Conservation (phyloP, 2,888 invertebrate species). For the Phyllotreta cruciferae region DNA sequence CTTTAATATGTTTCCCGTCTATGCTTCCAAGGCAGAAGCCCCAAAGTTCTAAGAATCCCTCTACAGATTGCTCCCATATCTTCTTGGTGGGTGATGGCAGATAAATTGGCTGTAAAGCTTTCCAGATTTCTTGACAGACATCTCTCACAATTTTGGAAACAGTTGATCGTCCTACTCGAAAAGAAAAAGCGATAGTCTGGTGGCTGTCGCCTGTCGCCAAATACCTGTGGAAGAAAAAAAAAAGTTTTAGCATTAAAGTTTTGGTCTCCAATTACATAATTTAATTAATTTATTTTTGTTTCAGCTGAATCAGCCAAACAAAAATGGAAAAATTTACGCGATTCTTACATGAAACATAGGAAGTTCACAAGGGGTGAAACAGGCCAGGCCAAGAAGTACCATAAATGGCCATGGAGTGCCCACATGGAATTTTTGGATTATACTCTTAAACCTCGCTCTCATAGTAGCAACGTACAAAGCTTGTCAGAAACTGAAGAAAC, state of each 20-base stretch:
- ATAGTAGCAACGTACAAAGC: slow-evolving; percentile 10
- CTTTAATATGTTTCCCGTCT: slow-evolving; percentile 21
- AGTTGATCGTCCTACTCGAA: slow-evolving; percentile 16
- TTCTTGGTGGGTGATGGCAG: slow-evolving; percentile 10
- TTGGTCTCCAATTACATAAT: slow-evolving; percentile 4
- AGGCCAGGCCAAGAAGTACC: slow-evolving; percentile 20
- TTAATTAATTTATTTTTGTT: slow-evolving; percentile 8
- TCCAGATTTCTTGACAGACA: slow-evolving; percentile 21
- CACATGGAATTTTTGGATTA: slow-evolving; percentile 16
- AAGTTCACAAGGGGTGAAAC: slow-evolving; percentile 11
- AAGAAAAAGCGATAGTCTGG: slow-evolving; percentile 33
- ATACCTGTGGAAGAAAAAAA: slow-evolving; percentile 18
- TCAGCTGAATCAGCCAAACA: slow-evolving; percentile 18
- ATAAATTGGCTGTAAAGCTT: slow-evolving; percentile 19
- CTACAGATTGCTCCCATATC: slow-evolving; percentile 5
- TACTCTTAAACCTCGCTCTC: slow-evolving; percentile 7
- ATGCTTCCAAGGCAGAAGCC: slow-evolving; percentile 26
- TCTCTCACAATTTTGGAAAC: slow-evolving; percentile 21
- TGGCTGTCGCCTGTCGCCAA: slow-evolving; percentile 26
- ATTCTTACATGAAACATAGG: slow-evolving; percentile 12
- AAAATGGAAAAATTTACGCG: slow-evolving; percentile 21
- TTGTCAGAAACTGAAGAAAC: slow-evolving; percentile 20
- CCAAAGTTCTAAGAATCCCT: slow-evolving; percentile 23
- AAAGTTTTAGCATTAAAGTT: no score
- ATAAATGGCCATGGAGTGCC: slow-evolving; percentile 19